Evolutionary conservation across 2,113 vertebrate genomes (phyloP).

Genomic region (Spea bombifrons): DNA sequence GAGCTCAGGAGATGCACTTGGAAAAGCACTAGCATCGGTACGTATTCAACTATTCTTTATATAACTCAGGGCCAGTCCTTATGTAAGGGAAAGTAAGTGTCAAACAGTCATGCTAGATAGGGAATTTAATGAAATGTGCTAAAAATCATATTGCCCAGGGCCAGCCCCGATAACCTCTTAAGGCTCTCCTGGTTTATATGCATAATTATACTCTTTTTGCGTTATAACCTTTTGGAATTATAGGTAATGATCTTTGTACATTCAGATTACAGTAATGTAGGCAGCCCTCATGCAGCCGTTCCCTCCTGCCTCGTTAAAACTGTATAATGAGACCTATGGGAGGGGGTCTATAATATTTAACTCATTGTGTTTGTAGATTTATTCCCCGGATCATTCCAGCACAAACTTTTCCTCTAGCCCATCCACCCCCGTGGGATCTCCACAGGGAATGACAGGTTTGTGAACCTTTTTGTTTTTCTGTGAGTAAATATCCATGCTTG

Average conservation of each 20-base stretch:
- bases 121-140: too few species aligned
- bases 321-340: neutral
- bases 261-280: too few species aligned
- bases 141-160: too few species aligned
- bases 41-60: conserved; percentile 49
- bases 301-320: neutral
- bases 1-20: conserved; percentile 95
- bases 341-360: neutral
- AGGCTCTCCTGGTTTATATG: too few species aligned
- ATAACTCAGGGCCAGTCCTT: too few species aligned
- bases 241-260: too few species aligned
- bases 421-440: conserved; percentile 91
- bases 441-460: conserved; percentile 90
- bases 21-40: conserved; percentile 96
- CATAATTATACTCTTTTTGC: too few species aligned
- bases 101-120: too few species aligned
- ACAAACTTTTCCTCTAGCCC: conserved; percentile 95
- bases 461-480: neutral
- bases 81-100: too few species aligned
- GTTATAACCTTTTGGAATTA: too few species aligned
- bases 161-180: too few species aligned
- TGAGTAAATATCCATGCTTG: neutral
- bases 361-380: conserved; percentile 75
- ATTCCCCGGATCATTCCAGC: conserved; percentile 95
- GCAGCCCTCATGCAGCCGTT: too few species aligned